Evolutionary conservation across 2,797 vertebrate species (phyloP).

Genomic region (Aulostomus chinensis): DNA sequence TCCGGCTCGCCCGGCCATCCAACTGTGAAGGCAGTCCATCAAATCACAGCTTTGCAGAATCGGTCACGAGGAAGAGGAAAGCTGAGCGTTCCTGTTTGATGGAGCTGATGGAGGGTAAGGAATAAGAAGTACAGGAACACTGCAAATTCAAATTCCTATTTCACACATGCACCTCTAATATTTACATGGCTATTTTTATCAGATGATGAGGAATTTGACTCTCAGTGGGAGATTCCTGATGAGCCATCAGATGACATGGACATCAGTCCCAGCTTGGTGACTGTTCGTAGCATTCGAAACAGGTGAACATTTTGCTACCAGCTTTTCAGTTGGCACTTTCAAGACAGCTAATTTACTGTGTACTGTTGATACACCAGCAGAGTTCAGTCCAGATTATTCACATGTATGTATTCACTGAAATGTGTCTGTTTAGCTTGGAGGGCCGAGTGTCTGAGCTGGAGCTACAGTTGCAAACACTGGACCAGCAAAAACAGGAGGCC

Average conservation of each 20-base stretch:
- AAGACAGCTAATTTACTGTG: too few species aligned
- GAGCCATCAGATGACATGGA: constrained; percentile 67
- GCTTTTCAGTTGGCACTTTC: too few species aligned
- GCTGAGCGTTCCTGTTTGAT: constrained; percentile 47
- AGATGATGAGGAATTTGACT: constrained; percentile 74
- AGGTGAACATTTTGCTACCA: constrained; percentile 48
- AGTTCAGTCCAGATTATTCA: too few species aligned
- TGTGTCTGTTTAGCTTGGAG: background rate
- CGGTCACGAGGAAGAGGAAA: constrained; percentile 66
- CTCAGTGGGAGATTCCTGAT: constrained; percentile 62
- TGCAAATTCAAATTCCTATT: background rate
- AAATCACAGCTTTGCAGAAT: constrained; percentile 65
- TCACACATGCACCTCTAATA: background rate
- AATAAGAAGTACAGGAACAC: background rate
- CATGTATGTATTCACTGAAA: background rate
- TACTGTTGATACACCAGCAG: too few species aligned
- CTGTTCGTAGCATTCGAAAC: constrained; percentile 55
- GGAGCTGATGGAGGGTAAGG: constrained; percentile 61
- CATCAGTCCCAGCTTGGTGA: constrained; percentile 54
- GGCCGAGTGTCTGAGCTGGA: constrained; percentile 40
- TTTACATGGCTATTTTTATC: background rate
- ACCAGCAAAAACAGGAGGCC: constrained; percentile 52
- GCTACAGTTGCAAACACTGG: constrained; percentile 46
- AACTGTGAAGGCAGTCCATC: constrained; percentile 17
- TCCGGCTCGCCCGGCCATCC: constrained; percentile 8